These are phyloP conservation scores for Panurus biarmicus DNA, from an alignment of 2,113 vertebrate genomes.

Conservation along the genomic window DNA sequence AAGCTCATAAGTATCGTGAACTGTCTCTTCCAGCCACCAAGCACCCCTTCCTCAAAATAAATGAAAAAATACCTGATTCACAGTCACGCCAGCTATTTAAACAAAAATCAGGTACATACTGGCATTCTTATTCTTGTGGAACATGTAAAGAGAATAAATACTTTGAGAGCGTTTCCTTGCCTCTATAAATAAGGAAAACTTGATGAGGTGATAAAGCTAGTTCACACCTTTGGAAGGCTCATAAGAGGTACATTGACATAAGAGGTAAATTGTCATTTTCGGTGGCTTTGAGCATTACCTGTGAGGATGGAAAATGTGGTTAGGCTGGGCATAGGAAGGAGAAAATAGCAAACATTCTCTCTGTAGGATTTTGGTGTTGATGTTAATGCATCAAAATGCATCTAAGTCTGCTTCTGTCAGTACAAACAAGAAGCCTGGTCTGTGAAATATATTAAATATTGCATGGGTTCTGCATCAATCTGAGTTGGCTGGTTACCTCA, in stretches of 20 bases:
- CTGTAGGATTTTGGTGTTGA: neutral
- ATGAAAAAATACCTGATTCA: neutral
- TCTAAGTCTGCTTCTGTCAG: neutral
- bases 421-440: neutral
- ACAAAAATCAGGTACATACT: neutral
- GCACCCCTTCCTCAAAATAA: neutral
- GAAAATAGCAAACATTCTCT: neutral
- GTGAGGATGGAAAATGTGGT: neutral
- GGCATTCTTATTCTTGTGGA: neutral
- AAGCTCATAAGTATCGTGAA: neutral
- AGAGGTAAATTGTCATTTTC: neutral
- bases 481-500: neutral
- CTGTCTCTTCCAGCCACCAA: neutral
- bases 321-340: neutral
- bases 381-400: neutral
- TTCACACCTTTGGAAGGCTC: neutral
- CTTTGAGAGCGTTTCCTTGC: neutral
- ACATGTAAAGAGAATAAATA: neutral
- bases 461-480: neutral
- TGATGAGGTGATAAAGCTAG: neutral
- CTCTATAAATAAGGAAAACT: neutral
- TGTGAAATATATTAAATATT: neutral
- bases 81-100: neutral
- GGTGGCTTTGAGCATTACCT: neutral
- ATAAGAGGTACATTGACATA: neutral